These are phyloP conservation scores for Cossypha heuglini DNA, from an alignment of 2,797 vertebrate genomes.

Conservation along the genomic window DNA sequence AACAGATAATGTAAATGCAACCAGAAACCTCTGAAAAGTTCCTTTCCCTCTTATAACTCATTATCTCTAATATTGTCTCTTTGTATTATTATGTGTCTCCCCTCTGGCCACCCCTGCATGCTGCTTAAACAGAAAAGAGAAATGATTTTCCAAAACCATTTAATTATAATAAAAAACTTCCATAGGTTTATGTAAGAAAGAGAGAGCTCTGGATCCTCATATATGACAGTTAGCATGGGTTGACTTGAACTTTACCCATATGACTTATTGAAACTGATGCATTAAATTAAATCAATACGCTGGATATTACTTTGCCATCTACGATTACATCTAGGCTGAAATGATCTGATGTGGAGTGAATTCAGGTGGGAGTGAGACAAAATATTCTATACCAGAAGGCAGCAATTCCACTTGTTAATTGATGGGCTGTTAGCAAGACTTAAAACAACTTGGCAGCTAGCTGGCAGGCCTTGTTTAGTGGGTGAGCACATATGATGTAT, in stretches of 20 bases:
- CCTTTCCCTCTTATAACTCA: not conserved
- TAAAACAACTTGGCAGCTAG: conserved; percentile 27
- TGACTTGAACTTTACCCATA: not conserved
- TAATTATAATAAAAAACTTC: not conserved
- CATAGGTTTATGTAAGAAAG: not conserved
- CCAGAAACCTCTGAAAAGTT: not conserved
- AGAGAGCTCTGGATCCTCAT: not conserved
- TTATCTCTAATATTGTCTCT: not conserved
- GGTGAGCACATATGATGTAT: not conserved
- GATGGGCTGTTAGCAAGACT: conserved; percentile 6
- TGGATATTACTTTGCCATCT: not conserved
- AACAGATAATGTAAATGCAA: not conserved
- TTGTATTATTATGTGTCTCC: not conserved
- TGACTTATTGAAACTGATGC: not conserved
- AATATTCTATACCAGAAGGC: conserved; percentile 20
- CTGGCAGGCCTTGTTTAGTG: not conserved
- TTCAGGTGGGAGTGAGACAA: conserved; percentile 9
- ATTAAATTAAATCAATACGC: not conserved
- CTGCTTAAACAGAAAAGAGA: not conserved
- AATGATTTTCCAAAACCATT: not conserved
- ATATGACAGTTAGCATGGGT: not conserved
- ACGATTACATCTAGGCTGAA: not conserved
- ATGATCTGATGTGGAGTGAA: not conserved
- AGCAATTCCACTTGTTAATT: conserved; percentile 30
- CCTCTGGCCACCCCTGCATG: not conserved